Evolutionary conservation across 2,797 vertebrate genomes (phyloP), one percentile per base, ranked within the genome.

Genomic region (Pangasius larnaudii): DNA sequence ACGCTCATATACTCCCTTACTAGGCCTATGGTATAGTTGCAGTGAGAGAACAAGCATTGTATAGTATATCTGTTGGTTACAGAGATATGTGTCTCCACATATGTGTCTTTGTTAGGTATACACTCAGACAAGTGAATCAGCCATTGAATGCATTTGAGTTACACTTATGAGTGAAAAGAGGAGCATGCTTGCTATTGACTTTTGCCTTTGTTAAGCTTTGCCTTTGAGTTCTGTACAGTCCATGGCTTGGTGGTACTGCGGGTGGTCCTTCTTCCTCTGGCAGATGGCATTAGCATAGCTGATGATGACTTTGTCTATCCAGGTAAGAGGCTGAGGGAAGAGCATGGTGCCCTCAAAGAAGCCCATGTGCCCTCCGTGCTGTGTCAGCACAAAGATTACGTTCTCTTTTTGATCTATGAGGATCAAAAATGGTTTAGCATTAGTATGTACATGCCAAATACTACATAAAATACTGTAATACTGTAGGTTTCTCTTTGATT

Each of bases 261-360:
- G 94, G 91, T 94, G 95, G 90, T 93, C 96, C 90, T 94, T 97
- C 93, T 97, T 96, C 98, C 98, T 98, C 69, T 96, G 97, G 94
- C 97, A 99, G 85, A 99, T 94, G 91, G 97, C 96, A 22, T 98
- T 94, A n/a, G 96, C 92, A 75, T 98, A 99, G 93, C 97, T 95
- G 24, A 99, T 95, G 61, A 99, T 96, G n/a, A 98, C 95, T 94
- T 98, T 99, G 95, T 99, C 98, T 96, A 99, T 99, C 98, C 98
- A 99, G 56, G 98, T 98, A 85, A 99, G 97, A 10, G 98, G 97
- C 81, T 98, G 97, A 0, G 98, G 98, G 89, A 99, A 96, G 1
- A 99, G 96, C 89, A 98, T 96, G 0, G 97, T 97, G 0, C 98
- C 98, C 93, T 99, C 98, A 10, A 99, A 99, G 95, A 99, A 99